Evolutionary conservation across 2,888 invertebrate genomes (phyloP).

Genomic region (Aleiodes testaceus): DNA sequence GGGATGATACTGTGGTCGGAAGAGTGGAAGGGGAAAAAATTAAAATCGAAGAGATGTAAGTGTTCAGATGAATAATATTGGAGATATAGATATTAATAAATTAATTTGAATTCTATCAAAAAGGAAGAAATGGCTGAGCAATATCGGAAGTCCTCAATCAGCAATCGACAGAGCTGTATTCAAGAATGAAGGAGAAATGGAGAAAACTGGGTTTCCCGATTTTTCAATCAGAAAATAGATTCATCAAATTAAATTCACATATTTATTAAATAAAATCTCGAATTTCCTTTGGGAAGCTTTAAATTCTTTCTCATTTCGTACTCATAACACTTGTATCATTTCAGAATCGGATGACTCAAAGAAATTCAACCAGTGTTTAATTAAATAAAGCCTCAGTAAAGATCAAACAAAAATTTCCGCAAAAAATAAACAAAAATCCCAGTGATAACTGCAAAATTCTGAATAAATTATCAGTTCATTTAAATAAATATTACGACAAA

Average conservation of each 20-base stretch:
- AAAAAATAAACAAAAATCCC: too few species aligned
- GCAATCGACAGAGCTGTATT: constrained; percentile 84
- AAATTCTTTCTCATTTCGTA: too few species aligned
- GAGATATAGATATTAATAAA: too few species aligned
- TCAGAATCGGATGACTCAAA: too few species aligned
- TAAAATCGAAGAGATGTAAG: constrained; percentile 79
- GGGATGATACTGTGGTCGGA: constrained; percentile 80
- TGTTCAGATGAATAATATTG: constrained; percentile 46
- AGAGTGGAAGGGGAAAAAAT: constrained; percentile 78
- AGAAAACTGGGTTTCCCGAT: constrained; percentile 73
- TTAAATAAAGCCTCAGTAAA: too few species aligned
- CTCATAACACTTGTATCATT: too few species aligned
- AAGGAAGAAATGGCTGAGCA: constrained; percentile 78
- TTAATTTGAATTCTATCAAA: constrained; percentile 37
- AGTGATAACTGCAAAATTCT: too few species aligned
- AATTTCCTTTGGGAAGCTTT: too few species aligned
- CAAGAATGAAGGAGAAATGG: constrained; percentile 77
- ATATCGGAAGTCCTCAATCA: constrained; percentile 84
- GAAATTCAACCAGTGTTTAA: too few species aligned
- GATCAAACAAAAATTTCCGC: too few species aligned
- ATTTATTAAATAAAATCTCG: background rate
- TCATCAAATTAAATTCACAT: background rate
- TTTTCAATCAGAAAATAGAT: constrained; percentile 74
- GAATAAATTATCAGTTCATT: too few species aligned
- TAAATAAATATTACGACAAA: too few species aligned